Percentiles rank a stretch among this genome's conserved stretches.
These are phyloP conservation scores for Pangasius sanitwongsei DNA, from an alignment of 2,797 vertebrate species.

Conservation along the genomic window DNA sequence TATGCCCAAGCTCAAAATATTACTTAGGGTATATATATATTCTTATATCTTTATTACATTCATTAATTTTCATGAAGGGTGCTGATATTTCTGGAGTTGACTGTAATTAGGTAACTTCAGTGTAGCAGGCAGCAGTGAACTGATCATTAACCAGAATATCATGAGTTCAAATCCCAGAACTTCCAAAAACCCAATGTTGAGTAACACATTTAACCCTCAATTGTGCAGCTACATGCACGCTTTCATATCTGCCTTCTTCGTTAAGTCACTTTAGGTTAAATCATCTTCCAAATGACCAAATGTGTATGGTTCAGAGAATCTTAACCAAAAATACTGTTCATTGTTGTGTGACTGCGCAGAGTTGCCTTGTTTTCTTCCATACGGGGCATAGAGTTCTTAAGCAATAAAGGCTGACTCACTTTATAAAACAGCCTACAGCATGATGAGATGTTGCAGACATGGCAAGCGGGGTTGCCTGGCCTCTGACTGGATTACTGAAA, in stretches of 20 bases:
- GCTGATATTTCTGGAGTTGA: not conserved
- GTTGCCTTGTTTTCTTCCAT: conserved; percentile 26
- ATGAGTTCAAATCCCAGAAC: not conserved
- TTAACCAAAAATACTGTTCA: not conserved
- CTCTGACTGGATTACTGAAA: conserved; percentile 46
- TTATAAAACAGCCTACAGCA: conserved; percentile 42
- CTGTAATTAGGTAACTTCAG: not conserved
- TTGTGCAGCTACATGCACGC: not conserved
- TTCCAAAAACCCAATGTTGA: not conserved
- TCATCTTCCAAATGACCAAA: conserved; percentile 21
- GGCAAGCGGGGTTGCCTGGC: conserved; percentile 44
- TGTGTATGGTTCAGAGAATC: not conserved
- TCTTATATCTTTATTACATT: not conserved
- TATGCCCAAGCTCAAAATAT: not conserved
- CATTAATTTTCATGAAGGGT: not conserved
- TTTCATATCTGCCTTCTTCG: not conserved
- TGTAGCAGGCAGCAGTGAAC: not conserved
- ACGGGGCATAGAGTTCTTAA: conserved; percentile 27
- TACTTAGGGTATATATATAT: not conserved
- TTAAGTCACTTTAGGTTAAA: not conserved
- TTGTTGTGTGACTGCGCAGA: conserved; percentile 23
- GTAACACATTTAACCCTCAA: not conserved
- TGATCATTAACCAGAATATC: not conserved
- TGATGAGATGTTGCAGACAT: conserved; percentile 48
- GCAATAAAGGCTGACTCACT: conserved; percentile 38